Conservation (phyloP, 2,888 invertebrate genomes). For the Chydorus sphaericus region DNA sequence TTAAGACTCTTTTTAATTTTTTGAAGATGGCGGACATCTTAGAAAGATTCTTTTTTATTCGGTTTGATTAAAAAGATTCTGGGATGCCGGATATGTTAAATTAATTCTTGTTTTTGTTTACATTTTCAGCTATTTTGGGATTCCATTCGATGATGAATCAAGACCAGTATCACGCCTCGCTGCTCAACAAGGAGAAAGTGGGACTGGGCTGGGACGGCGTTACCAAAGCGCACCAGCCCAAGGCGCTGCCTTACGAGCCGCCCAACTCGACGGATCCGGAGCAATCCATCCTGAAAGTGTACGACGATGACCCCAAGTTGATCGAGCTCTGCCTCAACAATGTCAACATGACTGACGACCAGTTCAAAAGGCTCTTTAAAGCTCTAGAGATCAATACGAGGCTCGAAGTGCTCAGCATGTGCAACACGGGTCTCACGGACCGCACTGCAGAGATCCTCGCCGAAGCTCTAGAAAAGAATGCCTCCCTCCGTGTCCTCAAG, state of each 20-base stretch:
- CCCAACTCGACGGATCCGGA: conserved; percentile 95
- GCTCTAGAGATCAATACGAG: conserved; percentile 79
- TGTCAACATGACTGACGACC: conserved; percentile 44
- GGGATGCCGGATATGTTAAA: too few species aligned
- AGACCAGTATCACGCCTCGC: conserved; percentile 95
- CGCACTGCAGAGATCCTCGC: conserved; percentile 66
- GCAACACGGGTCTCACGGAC: conserved; percentile 87
- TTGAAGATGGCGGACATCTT: neutral
- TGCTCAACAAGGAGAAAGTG: conserved; percentile 63
- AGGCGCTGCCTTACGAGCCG: conserved; percentile 83
- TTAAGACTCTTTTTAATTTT: too few species aligned
- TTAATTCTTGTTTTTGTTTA: neutral
- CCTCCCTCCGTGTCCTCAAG: conserved; percentile 66
- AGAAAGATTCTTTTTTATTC: too few species aligned
- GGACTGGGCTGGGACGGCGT: conserved; percentile 88
- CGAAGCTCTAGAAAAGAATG: conserved; percentile 66
- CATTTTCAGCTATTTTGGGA: conserved; percentile 73
- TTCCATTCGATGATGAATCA: conserved; percentile 99
- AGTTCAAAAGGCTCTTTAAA: conserved; percentile 51
- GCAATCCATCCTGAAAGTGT: conserved; percentile 73
- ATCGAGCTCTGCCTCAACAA: conserved; percentile 97
- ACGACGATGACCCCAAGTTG: conserved; percentile 72
- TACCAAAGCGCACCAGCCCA: conserved; percentile 82
- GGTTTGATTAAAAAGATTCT: too few species aligned
- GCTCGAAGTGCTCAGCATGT: conserved; percentile 77